Evolutionary conservation across 2,113 vertebrate genomes (phyloP).

Genomic region (Halcyon senegalensis): DNA sequence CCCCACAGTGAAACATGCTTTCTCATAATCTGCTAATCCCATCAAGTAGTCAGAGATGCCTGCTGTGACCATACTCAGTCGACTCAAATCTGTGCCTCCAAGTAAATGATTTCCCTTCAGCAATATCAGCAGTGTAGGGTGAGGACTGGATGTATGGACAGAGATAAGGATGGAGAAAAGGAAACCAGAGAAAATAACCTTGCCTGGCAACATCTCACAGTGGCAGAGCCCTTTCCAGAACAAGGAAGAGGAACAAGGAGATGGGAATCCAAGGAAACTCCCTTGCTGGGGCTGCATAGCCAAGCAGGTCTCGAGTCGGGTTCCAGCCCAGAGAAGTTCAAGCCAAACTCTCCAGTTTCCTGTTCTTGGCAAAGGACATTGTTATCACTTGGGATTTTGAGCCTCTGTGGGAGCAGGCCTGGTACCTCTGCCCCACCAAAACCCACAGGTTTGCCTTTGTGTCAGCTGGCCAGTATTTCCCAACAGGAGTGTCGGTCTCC

Average conservation of each 20-base stretch:
- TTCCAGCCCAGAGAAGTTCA: not conserved
- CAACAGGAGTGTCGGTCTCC: not conserved
- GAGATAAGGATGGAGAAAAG: not conserved
- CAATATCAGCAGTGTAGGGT: not conserved
- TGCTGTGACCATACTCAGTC: not conserved
- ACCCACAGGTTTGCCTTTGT: not conserved
- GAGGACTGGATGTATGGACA: not conserved
- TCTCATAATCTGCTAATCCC: slow-evolving; percentile 56
- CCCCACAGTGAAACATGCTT: not conserved
- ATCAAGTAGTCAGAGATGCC: slow-evolving; percentile 53
- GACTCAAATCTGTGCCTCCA: not conserved
- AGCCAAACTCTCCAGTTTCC: not conserved
- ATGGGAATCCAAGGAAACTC: not conserved
- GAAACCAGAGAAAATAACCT: not conserved
- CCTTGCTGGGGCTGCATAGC: not conserved
- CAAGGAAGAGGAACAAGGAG: not conserved
- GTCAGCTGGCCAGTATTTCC: not conserved
- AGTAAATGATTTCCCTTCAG: slow-evolving; percentile 28
- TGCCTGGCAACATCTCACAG: not conserved
- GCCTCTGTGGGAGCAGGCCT: not conserved
- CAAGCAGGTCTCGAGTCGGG: not conserved
- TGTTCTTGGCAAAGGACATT: not conserved
- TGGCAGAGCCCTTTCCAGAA: not conserved
- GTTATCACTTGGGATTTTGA: not conserved
- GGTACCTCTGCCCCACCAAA: not conserved